Conservation (phyloP, 2,113 vertebrate species). For the Oreochromis niloticus region DNA sequence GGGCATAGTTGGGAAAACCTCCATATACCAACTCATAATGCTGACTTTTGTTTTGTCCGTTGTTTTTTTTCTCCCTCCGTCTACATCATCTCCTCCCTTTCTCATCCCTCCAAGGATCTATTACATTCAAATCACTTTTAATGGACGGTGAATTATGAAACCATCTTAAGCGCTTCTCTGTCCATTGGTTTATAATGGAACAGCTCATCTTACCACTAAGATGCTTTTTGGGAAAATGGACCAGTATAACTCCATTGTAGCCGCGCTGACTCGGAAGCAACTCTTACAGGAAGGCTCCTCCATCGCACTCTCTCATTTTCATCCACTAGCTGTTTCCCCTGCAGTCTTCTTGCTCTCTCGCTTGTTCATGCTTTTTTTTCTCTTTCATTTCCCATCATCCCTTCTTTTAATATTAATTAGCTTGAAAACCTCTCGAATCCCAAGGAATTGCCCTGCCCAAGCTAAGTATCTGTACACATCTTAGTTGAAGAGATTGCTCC, state of each 20-base stretch:
- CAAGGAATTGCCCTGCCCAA: background rate
- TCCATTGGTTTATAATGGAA: conserved; percentile 12
- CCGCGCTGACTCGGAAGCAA: background rate
- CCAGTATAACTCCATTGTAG: conserved; percentile 11
- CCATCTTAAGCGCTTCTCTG: background rate
- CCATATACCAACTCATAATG: background rate
- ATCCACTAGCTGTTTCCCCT: conserved; percentile 4
- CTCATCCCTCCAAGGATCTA: background rate
- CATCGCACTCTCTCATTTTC: conserved; percentile 16
- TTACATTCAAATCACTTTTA: conserved; percentile 4
- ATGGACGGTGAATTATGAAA: background rate
- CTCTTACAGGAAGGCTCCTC: conserved; percentile 1
- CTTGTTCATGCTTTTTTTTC: background rate
- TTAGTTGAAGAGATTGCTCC: background rate
- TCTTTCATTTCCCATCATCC: conserved; percentile 44
- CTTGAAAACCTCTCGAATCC: conserved; percentile 39
- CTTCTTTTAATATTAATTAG: conserved; percentile 58
- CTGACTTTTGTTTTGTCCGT: background rate
- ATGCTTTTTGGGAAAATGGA: conserved; percentile 12
- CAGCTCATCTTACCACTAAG: conserved; percentile 6
- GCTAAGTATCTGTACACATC: background rate
- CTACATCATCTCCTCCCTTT: background rate
- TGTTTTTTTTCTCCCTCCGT: background rate
- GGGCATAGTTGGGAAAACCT: background rate
- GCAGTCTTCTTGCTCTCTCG: background rate